These are phyloP conservation scores for Parauchenoglanis ngamensis DNA, from an alignment of 2,797 vertebrate species.

Conservation along the genomic window DNA sequence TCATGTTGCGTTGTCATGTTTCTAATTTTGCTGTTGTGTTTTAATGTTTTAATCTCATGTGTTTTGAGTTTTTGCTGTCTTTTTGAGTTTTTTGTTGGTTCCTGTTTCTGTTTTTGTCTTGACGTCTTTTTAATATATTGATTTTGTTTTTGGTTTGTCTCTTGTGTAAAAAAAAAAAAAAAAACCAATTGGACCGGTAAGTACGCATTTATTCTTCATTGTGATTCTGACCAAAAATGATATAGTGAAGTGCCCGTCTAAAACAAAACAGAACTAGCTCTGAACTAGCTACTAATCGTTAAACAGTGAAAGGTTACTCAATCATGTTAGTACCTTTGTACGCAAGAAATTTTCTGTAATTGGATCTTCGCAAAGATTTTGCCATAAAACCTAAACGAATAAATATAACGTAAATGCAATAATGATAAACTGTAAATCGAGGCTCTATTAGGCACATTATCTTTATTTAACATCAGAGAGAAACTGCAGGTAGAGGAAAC, in stretches of 20 bases:
- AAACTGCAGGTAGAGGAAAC: not conserved
- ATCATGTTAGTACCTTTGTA: not conserved
- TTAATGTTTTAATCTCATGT: not conserved
- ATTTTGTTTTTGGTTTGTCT: not conserved
- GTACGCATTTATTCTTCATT: not conserved
- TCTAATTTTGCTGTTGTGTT: not conserved
- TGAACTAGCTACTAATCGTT: not conserved
- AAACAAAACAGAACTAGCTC: not conserved
- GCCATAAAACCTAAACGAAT: not conserved
- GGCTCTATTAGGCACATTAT: not conserved
- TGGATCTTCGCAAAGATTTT: not conserved
- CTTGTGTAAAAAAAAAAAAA: not conserved
- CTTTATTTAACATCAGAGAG: not conserved
- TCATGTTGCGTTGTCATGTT: not conserved
- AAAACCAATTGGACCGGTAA: not conserved
- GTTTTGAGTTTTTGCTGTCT: not conserved
- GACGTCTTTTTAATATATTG: too few relatives aligned
- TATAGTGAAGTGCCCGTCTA: not conserved
- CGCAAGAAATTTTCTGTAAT: not conserved
- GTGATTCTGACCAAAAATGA: not conserved
- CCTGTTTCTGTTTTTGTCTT: not conserved
- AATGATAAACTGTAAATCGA: not conserved
- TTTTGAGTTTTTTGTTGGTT: not conserved
- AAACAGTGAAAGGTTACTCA: not conserved
- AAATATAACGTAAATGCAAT: not conserved